Evolutionary conservation across 2,113 vertebrate species (phyloP).

Genomic region (Neotragus pygmaeus): DNA sequence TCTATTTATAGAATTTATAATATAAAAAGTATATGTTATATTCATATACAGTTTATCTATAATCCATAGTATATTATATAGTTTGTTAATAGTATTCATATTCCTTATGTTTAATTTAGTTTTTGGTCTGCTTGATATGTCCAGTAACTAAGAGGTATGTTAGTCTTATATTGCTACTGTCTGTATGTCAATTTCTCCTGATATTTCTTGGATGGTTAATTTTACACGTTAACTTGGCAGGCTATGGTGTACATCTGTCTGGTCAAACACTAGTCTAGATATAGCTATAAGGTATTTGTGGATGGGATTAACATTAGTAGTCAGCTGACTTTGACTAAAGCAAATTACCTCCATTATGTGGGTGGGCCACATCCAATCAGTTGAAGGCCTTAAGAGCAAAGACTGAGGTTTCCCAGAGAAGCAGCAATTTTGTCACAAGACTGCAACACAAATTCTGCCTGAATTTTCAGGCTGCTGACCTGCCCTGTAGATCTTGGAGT

Average conservation of each 20-base stretch:
- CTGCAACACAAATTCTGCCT: background rate
- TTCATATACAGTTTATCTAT: background rate
- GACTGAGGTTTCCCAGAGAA: background rate
- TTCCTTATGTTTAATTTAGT: background rate
- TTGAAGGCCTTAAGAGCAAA: background rate
- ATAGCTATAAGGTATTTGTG: background rate
- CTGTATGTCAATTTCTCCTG: background rate
- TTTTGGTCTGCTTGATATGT: background rate
- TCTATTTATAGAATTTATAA: background rate
- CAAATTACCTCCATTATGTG: background rate
- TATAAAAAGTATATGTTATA: background rate
- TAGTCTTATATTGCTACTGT: background rate
- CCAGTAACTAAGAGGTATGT: background rate
- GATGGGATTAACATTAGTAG: conserved; percentile 1
- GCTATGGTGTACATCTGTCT: background rate
- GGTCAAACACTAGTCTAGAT: background rate
- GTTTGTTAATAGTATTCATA: background rate
- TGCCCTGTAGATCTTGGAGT: background rate
- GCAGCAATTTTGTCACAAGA: background rate
- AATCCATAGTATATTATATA: background rate
- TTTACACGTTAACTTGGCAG: background rate
- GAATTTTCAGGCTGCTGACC: background rate
- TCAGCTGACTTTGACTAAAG: background rate
- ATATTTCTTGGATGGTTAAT: background rate
- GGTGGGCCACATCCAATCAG: background rate